These are phyloP conservation scores for Stomatorhinus ivindoensis DNA, from an alignment of 2,113 vertebrate species.

Conservation along the genomic window DNA sequence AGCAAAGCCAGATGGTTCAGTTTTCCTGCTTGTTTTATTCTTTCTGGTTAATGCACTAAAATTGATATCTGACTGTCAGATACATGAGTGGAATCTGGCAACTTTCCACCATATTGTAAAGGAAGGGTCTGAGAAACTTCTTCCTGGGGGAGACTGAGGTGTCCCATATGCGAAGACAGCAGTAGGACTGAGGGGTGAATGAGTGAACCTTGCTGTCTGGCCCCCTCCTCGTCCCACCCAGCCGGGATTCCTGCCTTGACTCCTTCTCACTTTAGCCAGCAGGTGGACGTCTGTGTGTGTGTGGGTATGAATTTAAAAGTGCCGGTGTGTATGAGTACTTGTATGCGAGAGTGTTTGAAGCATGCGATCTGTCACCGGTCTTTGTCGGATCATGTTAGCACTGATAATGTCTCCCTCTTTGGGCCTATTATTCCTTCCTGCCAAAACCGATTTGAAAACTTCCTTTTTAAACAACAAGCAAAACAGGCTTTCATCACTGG, in stretches of 20 bases:
- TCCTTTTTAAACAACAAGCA: constrained; percentile 14
- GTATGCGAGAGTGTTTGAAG: not conserved
- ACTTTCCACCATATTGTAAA: not conserved
- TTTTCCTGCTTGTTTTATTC: constrained; percentile 86
- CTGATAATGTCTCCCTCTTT: not conserved
- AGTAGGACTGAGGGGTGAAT: not conserved
- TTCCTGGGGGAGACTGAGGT: not conserved
- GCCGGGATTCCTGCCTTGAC: not conserved
- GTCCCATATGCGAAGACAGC: not conserved
- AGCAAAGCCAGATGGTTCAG: constrained; percentile 70
- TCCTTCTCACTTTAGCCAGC: not conserved
- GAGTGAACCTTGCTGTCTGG: not conserved
- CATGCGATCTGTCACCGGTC: not conserved
- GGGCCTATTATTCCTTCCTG: not conserved
- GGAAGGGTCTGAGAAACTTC: not conserved
- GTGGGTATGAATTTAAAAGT: not conserved
- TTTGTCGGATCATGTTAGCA: not conserved
- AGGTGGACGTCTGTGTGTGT: not conserved
- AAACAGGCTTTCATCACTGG: not conserved
- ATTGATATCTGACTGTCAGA: constrained; percentile 75
- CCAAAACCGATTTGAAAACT: constrained; percentile 4
- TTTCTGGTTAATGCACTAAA: constrained; percentile 93
- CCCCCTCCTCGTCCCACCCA: not conserved
- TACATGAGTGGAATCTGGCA: not conserved
- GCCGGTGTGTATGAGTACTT: not conserved